These are phyloP conservation scores for Semotilus atromaculatus DNA, from an alignment of 2,797 vertebrate species.

Conservation along the genomic window DNA sequence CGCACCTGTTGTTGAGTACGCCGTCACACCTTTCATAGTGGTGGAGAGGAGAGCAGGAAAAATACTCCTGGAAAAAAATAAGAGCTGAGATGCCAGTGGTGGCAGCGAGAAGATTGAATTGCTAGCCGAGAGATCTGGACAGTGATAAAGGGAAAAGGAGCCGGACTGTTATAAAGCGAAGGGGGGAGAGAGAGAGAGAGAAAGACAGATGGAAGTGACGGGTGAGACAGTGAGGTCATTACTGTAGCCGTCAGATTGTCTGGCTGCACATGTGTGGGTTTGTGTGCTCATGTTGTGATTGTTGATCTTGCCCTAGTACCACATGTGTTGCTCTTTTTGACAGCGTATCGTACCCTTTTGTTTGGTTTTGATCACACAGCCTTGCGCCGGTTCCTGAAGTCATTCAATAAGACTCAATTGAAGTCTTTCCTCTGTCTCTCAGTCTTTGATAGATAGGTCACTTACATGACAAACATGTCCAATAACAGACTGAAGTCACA, in stretches of 20 bases:
- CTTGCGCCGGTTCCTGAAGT: background rate
- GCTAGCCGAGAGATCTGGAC: conserved; percentile 41
- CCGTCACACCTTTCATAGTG: conserved; percentile 39
- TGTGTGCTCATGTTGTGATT: conserved; percentile 32
- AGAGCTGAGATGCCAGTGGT: conserved; percentile 41
- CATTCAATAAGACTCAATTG: conserved; percentile 23
- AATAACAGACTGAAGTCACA: conserved; percentile 21
- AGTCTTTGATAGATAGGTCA: conserved; percentile 33
- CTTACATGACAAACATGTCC: conserved; percentile 20
- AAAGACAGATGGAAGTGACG: conserved; percentile 28
- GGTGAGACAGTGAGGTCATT: conserved; percentile 48
- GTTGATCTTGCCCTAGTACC: conserved; percentile 9
- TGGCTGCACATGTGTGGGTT: conserved; percentile 28
- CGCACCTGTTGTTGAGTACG: conserved; percentile 42
- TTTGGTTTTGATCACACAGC: conserved; percentile 7
- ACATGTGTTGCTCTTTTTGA: conserved; percentile 40
- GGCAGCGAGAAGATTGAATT: conserved; percentile 43
- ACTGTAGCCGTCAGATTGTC: conserved; percentile 38
- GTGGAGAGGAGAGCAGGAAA: conserved; percentile 2
- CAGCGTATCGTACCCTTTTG: background rate
- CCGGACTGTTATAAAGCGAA: conserved; percentile 33
- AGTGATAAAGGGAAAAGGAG: conserved; percentile 48
- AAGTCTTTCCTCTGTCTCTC: background rate
- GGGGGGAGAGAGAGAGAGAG: background rate
- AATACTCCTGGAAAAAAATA: conserved; percentile 36